Evolutionary conservation across 1,140 invertebrate genomes (phyloP).

Genomic region (Drosophila equinoxialis): DNA sequence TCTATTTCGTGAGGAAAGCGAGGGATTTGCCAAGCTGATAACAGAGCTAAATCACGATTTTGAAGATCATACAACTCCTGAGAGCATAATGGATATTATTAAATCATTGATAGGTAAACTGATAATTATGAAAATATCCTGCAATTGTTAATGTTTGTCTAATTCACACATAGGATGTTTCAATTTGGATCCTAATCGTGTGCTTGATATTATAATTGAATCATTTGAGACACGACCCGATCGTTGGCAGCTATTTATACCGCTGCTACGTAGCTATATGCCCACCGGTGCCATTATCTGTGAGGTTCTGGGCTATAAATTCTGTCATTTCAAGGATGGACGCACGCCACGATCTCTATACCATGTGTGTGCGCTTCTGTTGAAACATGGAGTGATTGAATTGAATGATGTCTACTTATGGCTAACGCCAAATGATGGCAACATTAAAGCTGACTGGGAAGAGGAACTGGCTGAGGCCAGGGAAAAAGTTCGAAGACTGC

Average conservation of each 20-base stretch:
- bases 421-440: conserved; percentile 92
- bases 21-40: conserved; percentile 99
- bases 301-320: conserved; percentile 98
- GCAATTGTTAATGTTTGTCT: background rate
- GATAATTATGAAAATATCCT: background rate
- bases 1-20: conserved; percentile 98
- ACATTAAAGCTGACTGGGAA: conserved; percentile 92
- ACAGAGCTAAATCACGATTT: conserved; percentile 97
- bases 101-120: conserved; percentile 94
- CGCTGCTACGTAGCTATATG: conserved; percentile 93
- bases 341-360: conserved; percentile 92
- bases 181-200: conserved; percentile 99
- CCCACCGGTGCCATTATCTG: conserved; percentile 92
- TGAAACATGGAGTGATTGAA: conserved; percentile 93
- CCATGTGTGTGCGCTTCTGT: conserved; percentile 93
- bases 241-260: conserved; percentile 90
- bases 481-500: conserved; percentile 93
- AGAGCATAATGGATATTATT: conserved; percentile 91
- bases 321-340: conserved; percentile 89
- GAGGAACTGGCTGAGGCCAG: conserved; percentile 92
- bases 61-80: conserved; percentile 86
- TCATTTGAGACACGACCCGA: conserved; percentile 96
- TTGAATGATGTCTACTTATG: conserved; percentile 96
- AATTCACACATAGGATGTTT: conserved; percentile 92
- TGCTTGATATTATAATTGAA: conserved; percentile 97